These are phyloP conservation scores for Incurvaria masculella DNA, from an alignment of 2,888 invertebrate genomes.

Conservation along the genomic window DNA sequence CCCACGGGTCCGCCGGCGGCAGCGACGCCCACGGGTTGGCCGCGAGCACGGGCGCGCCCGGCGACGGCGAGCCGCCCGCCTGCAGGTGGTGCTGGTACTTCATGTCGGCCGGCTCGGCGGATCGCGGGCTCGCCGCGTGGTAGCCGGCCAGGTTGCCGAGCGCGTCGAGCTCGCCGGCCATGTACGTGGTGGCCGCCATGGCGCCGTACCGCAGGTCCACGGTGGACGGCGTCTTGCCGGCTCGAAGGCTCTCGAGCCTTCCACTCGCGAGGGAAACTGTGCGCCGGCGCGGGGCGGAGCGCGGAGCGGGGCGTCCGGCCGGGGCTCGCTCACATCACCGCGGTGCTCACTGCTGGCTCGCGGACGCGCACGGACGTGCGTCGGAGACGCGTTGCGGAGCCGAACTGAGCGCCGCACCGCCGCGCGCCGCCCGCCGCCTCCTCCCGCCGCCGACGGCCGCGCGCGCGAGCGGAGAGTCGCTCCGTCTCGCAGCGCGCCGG, in stretches of 20 bases:
- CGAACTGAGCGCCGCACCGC: constrained; percentile 37
- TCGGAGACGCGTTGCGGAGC: constrained; percentile 56
- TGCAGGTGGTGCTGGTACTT: constrained; percentile 91
- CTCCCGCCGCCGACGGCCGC: constrained; percentile 38
- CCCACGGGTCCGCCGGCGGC: constrained; percentile 81
- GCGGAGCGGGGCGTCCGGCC: constrained; percentile 25
- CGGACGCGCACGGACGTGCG: constrained; percentile 48
- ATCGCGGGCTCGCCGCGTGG: constrained; percentile 81
- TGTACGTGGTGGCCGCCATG: constrained; percentile 96
- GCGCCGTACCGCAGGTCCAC: constrained; percentile 66
- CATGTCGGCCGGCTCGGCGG: constrained; percentile 90
- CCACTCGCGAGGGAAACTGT: constrained; percentile 49
- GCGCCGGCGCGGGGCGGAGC: constrained; percentile 33
- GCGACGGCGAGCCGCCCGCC: constrained; percentile 60
- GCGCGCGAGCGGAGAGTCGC: constrained; percentile 29
- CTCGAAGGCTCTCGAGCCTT: constrained; percentile 57
- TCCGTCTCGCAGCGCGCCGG: constrained; percentile 25
- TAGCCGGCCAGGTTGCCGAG: constrained; percentile 79
- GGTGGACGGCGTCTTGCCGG: constrained; percentile 62
- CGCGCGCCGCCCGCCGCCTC: constrained; percentile 41
- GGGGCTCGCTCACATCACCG: constrained; percentile 56
- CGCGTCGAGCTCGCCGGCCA: constrained; percentile 83
- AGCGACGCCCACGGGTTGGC: constrained; percentile 82
- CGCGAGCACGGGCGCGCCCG: constrained; percentile 54
- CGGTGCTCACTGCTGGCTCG: constrained; percentile 31